Conservation (phyloP, 2,888 invertebrate species). For the Stictocephala bisonia region DNA sequence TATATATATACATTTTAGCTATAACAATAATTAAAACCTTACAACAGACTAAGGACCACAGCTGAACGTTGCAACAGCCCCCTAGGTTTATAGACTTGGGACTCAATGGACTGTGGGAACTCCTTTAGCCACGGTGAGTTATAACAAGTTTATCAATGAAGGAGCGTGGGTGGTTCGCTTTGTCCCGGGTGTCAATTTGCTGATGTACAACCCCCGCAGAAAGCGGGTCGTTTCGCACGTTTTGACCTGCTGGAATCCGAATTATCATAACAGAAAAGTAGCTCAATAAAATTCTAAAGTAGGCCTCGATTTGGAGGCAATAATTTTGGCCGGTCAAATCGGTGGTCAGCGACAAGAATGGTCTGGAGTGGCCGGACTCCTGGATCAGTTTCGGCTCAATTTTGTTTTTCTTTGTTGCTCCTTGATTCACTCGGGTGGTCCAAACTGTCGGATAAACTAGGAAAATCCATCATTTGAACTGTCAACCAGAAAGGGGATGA, state of each 20-base stretch:
- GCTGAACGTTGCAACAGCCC: neutral
- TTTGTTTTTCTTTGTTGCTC: conserved; percentile 4
- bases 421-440: conserved; percentile 10
- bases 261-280: too few species aligned
- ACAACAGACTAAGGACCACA: neutral
- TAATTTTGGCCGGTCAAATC: conserved; percentile 21
- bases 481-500: too few species aligned
- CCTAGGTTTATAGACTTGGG: neutral
- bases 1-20: too few species aligned
- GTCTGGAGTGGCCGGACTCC: neutral
- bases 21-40: too few species aligned
- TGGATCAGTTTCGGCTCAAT: neutral
- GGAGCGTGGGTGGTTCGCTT: neutral
- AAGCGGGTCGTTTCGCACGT: conserved; percentile 2
- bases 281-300: conserved; percentile 14
- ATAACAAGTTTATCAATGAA: conserved; percentile 11
- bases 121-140: neutral
- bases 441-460: too few species aligned
- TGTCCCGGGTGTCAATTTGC: neutral
- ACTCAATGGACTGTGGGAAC: conserved; percentile 1
- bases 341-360: too few species aligned
- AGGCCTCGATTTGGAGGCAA: neutral
- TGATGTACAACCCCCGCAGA: neutral
- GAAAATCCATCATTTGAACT: too few species aligned
- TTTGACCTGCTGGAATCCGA: conserved; percentile 16